Conservation (phyloP, 1,140 invertebrate genomes). For the Riptortus pedestris region DNA sequence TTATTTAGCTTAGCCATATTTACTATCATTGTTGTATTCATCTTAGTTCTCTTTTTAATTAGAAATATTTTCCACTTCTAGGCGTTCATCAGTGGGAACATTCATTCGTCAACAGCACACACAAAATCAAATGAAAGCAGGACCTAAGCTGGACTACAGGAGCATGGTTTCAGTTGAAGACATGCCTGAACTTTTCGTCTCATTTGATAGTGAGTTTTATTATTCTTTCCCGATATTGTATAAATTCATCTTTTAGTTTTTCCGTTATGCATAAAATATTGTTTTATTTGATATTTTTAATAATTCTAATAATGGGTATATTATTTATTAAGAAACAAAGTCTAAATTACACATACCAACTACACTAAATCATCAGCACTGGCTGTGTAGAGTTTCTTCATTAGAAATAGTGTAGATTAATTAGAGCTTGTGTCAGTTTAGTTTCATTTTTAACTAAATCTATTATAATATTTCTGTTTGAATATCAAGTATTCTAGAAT, state of each 20-base stretch:
- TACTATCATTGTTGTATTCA: too few relatives aligned
- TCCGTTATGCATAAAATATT: too few relatives aligned
- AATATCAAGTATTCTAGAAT: too few relatives aligned
- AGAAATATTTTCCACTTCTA: constrained; percentile 42
- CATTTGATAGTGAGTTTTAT: constrained; percentile 74
- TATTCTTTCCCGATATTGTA: constrained; percentile 1
- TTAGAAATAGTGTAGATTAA: constrained; percentile 22
- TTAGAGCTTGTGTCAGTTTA: constrained; percentile 15
- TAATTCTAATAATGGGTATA: too few relatives aligned
- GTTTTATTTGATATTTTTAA: too few relatives aligned
- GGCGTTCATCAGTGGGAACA: constrained; percentile 67
- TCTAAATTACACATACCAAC: background rate
- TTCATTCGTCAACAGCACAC: constrained; percentile 51
- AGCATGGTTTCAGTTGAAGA: constrained; percentile 89
- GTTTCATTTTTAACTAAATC: background rate
- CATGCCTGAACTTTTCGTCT: constrained; percentile 85
- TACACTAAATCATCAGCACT: constrained; percentile 11
- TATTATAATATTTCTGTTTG: constrained; percentile 1
- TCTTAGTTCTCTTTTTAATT: too few relatives aligned
- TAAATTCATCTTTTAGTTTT: background rate
- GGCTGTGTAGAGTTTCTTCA: constrained; percentile 24
- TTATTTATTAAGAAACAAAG: background rate
- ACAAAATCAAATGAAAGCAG: constrained; percentile 36
- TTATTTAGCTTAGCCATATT: too few relatives aligned
- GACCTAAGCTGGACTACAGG: constrained; percentile 71